Evolutionary conservation across 1,140 invertebrate species (phyloP).

Genomic region (Drosophila pallidifrons): DNA sequence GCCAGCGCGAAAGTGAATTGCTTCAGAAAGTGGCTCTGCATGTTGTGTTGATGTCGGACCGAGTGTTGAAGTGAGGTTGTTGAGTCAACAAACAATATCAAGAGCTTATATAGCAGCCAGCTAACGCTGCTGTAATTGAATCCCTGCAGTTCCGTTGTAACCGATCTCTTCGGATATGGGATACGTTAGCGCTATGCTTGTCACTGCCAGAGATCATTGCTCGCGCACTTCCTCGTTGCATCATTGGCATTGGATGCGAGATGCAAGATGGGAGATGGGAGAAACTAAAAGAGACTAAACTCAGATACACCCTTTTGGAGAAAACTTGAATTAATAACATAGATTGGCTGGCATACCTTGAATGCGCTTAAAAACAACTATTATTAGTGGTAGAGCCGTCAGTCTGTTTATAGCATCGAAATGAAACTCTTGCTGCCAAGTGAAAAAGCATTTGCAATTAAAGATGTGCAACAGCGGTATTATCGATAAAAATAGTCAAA

Average conservation of each 20-base stretch:
- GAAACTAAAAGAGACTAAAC: neutral
- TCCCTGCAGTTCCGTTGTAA: slow-evolving; percentile 38
- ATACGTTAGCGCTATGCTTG: slow-evolving; percentile 3
- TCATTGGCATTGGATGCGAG: neutral
- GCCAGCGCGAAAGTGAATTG: neutral
- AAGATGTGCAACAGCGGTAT: too few species aligned
- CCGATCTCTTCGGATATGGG: slow-evolving; percentile 20
- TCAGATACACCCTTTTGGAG: neutral
- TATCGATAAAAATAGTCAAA: too few species aligned
- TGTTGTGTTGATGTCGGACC: slow-evolving; percentile 14
- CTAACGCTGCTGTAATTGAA: slow-evolving; percentile 22
- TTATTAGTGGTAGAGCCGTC: too few species aligned
- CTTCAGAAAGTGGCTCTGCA: neutral
- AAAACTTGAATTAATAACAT: neutral
- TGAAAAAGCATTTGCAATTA: too few species aligned
- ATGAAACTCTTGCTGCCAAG: too few species aligned
- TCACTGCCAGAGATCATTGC: slow-evolving; percentile 17
- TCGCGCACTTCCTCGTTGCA: slow-evolving; percentile 19
- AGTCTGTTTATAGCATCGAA: too few species aligned
- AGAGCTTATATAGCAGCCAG: slow-evolving; percentile 33
- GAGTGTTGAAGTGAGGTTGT: slow-evolving; percentile 23
- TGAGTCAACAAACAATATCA: slow-evolving; percentile 4
- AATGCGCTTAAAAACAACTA: too few species aligned
- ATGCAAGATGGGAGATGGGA: too few species aligned
- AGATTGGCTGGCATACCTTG: too few species aligned